Evolutionary conservation across 2,888 invertebrate species (phyloP), one percentile per base, ranked within the genome.

Genomic region (Tuberolachnus salignus): DNA sequence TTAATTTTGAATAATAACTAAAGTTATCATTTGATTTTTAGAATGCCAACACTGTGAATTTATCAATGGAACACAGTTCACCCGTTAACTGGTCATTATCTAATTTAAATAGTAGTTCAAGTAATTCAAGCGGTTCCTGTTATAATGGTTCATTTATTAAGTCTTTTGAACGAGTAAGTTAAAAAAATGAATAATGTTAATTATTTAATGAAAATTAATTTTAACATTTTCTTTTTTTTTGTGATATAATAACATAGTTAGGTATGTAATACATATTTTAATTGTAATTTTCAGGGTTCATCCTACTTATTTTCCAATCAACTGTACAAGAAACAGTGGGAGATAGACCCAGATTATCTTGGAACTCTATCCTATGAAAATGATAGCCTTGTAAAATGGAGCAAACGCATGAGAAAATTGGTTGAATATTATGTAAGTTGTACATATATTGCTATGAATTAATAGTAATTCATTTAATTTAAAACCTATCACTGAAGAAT

Each of bases 281-380:
- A 44, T 71, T 46, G 57, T 26, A 42, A 16, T 55, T 59, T 64
- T 64, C 8, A 74, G 73, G 44, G 8, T 13, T 23, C 23, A 11
- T 16, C 19, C 1, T 53, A 55, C 19, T 23, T 57, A 42, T 53
- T 51, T 10, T 42, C 4, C 21, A 49, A n/a, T 4, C 3, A 3
- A 42, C 2, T n/a, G 16, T n/a, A 9, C 23, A 14, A 57, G n/a
- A 78, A 59, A 69, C 69, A 78, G 59, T 78, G 46, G 59, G 78
- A 78, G n/a, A 78, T 78, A 0, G 78, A 78, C 23, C 78, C 78
- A 59, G 78, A 78, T 78, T 51, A 34, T 23, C 21, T 59, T 8
- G 59, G 19, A 23, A 14, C 78, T 13, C 42, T 78, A 59, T 46
- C 59, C 0, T 61, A 59, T 69, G 78, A 78, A 78, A 78, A 69